Evolutionary conservation across 2,797 vertebrate species (phyloP).

Genomic region (Delichon dasypus): DNA sequence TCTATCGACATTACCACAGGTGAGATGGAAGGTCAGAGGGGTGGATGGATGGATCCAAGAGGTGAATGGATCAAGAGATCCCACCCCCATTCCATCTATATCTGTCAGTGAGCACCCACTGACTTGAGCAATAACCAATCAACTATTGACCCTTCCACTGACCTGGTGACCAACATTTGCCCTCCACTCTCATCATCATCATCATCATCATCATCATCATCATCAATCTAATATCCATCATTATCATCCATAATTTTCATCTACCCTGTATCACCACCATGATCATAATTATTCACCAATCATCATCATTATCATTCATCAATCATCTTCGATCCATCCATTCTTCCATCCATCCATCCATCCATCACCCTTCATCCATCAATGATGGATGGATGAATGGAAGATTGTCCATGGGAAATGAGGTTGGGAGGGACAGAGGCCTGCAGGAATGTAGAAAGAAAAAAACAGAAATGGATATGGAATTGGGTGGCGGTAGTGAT

Average conservation of each 20-base stretch:
- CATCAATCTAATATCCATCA: neutral
- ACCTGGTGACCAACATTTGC: neutral
- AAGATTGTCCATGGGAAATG: neutral
- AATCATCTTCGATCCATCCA: neutral
- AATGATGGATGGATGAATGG: too few species aligned
- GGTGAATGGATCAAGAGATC: too few species aligned
- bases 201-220: neutral
- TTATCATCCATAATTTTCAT: neutral
- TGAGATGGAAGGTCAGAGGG: neutral
- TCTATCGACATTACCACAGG: neutral
- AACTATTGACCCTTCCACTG: neutral
- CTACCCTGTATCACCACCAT: neutral
- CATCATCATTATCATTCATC: too few species aligned
- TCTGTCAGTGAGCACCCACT: neutral
- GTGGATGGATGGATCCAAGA: neutral
- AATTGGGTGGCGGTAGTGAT: neutral
- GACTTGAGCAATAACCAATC: neutral
- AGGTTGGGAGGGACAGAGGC: neutral
- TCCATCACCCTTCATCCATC: neutral
- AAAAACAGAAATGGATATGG: neutral
- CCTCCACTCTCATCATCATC: neutral
- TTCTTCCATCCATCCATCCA: neutral
- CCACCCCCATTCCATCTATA: neutral
- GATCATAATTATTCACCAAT: too few species aligned
- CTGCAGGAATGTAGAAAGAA: neutral